A percentile compares a stretch with the other conserved stretches of the same genome.
These are phyloP conservation scores for Pteronura brasiliensis DNA, from an alignment of 2,113 vertebrate genomes.

Conservation along the genomic window DNA sequence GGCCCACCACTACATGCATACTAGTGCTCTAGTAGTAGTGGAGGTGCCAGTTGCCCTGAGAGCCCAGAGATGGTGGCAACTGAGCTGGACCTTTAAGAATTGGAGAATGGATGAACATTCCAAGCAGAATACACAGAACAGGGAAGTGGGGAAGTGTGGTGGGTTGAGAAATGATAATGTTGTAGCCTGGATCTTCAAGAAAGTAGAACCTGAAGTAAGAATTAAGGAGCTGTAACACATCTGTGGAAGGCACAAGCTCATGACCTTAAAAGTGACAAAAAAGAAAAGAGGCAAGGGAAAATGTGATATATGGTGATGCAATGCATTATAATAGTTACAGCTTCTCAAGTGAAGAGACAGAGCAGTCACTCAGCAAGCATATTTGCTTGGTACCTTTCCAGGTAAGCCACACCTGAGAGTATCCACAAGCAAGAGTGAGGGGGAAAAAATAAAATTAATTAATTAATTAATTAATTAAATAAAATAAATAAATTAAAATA, in stretches of 20 bases:
- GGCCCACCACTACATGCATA: background rate
- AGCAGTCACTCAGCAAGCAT: background rate
- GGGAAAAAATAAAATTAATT: no score
- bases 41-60: background rate
- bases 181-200: background rate
- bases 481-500: no score
- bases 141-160: background rate
- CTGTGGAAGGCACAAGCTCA: background rate
- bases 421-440: background rate
- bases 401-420: background rate
- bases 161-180: background rate
- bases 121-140: background rate
- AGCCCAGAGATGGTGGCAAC: background rate
- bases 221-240: background rate
- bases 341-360: background rate
- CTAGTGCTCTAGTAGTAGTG: background rate
- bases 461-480: no score
- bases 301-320: background rate
- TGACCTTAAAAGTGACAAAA: background rate
- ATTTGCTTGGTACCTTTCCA: background rate
- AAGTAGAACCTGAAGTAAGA: background rate
- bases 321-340: background rate
- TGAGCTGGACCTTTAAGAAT: background rate
- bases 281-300: background rate
- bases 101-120: background rate